A percentile compares a stretch with the other conserved stretches of the same genome.
Conservation (phyloP, 2,888 invertebrate species). For the Lasioglossum malachurum region DNA sequence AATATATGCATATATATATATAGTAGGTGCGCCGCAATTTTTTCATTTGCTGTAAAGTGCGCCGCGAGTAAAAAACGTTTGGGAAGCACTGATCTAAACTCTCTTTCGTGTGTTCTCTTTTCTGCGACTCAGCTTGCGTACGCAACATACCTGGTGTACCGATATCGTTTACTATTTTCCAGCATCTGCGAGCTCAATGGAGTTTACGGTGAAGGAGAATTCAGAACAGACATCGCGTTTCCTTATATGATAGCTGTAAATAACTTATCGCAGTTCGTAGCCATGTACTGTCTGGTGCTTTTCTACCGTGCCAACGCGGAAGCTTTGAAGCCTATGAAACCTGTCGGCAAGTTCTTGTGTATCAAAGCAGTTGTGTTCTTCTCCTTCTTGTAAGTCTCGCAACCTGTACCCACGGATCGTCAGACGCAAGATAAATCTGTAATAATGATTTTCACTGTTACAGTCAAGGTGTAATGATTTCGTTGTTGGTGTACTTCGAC, state of each 20-base stretch:
- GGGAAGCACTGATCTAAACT: neutral
- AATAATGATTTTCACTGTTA: conserved; percentile 75
- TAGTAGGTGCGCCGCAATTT: too few relatives aligned
- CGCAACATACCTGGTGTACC: neutral
- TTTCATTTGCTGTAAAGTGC: too few relatives aligned
- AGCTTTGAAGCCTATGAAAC: conserved; percentile 96
- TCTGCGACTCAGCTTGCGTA: neutral
- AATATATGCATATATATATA: too few relatives aligned
- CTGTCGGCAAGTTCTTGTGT: conserved; percentile 97
- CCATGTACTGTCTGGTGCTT: conserved; percentile 97
- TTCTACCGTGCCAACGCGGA: conserved; percentile 96
- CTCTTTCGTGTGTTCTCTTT: neutral
- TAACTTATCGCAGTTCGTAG: conserved; percentile 97
- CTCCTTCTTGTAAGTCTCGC: conserved; percentile 96
- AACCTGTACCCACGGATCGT: conserved; percentile 3
- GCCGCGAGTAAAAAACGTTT: too few relatives aligned
- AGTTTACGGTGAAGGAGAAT: conserved; percentile 97
- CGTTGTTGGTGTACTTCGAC: conserved; percentile 93
- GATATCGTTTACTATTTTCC: conserved; percentile 76
- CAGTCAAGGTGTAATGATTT: conserved; percentile 97
- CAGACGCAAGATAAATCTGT: neutral
- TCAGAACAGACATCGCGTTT: conserved; percentile 93
- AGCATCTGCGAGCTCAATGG: conserved; percentile 94
- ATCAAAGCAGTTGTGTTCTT: conserved; percentile 99
- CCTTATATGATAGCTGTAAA: conserved; percentile 95